phyloP scores from a whole-genome alignment of 1,140 invertebrate species.

The Drosophila obscura region DNA sequence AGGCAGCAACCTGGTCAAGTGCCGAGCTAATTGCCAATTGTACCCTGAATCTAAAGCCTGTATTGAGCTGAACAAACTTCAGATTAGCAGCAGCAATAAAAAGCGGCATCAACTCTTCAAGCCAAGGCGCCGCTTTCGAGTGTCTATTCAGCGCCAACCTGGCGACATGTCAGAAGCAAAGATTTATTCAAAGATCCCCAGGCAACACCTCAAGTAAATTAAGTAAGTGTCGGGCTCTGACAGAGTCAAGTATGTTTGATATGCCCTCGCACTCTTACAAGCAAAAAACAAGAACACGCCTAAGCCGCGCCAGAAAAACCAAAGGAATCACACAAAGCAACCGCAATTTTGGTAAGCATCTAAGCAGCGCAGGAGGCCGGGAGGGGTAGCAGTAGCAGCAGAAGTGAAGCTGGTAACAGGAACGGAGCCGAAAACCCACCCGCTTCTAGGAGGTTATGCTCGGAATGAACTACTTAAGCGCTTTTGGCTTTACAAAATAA shows the following conservation, averaged over 20 bases:
- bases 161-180: constrained; percentile 75
- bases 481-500: constrained; percentile 59
- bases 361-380: constrained; percentile 40
- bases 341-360: constrained; percentile 74
- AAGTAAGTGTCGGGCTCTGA: constrained; percentile 65
- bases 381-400: constrained; percentile 26
- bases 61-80: neutral
- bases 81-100: constrained; percentile 34
- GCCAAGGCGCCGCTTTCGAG: constrained; percentile 44
- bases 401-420: constrained; percentile 15
- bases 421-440: constrained; percentile 16
- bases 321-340: constrained; percentile 56
- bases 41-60: constrained; percentile 25
- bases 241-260: constrained; percentile 68
- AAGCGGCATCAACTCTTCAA: neutral
- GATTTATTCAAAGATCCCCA: constrained; percentile 60
- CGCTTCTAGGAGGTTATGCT: constrained; percentile 21
- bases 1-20: constrained; percentile 29
- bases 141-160: constrained; percentile 60
- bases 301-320: constrained; percentile 46
- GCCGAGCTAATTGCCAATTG: constrained; percentile 50
- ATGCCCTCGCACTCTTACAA: constrained; percentile 24
- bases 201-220: constrained; percentile 63
- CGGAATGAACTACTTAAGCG: constrained; percentile 69
- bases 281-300: constrained; percentile 27